A percentile compares a stretch with the other conserved stretches of the same genome.
These are phyloP conservation scores for Phortica variegata DNA, from an alignment of 1,140 invertebrate species.

Conservation along the genomic window DNA sequence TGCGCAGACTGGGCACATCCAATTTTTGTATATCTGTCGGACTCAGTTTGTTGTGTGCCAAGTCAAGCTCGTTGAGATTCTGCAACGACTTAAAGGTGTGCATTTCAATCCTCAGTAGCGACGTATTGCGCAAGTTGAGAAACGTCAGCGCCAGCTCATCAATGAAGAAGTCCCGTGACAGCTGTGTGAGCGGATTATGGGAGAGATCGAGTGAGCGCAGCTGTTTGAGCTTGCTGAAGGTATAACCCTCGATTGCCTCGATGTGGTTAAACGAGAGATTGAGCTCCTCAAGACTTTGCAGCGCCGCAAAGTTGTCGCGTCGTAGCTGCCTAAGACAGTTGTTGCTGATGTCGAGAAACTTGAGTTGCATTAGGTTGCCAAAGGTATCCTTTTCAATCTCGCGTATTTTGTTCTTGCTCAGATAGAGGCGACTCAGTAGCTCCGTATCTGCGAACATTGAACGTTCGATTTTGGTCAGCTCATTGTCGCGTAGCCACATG, in stretches of 20 bases:
- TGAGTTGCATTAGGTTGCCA: slow-evolving; percentile 70
- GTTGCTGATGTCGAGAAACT: slow-evolving; percentile 76
- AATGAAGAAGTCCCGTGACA: slow-evolving; percentile 66
- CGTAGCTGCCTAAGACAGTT: slow-evolving; percentile 70
- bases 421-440: slow-evolving; percentile 74
- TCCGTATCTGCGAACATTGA: slow-evolving; percentile 74
- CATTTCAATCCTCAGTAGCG: slow-evolving; percentile 62
- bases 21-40: slow-evolving; percentile 67
- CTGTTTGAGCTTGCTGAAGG: slow-evolving; percentile 65
- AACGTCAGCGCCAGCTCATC: slow-evolving; percentile 64
- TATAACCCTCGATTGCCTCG: slow-evolving; percentile 63
- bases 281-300: slow-evolving; percentile 68
- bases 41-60: slow-evolving; percentile 72
- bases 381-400: slow-evolving; percentile 80
- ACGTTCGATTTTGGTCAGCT: slow-evolving; percentile 70
- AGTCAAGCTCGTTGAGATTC: slow-evolving; percentile 69
- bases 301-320: slow-evolving; percentile 65
- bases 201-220: slow-evolving; percentile 68
- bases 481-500: slow-evolving; percentile 84
- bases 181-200: slow-evolving; percentile 64
- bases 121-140: slow-evolving; percentile 60
- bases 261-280: slow-evolving; percentile 67
- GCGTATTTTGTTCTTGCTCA: slow-evolving; percentile 80
- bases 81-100: slow-evolving; percentile 67
- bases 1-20: slow-evolving; percentile 71